Base-by-base conservation (phyloP, 2,113 vertebrate genomes). In the Vulpes ferrilata region DNA sequence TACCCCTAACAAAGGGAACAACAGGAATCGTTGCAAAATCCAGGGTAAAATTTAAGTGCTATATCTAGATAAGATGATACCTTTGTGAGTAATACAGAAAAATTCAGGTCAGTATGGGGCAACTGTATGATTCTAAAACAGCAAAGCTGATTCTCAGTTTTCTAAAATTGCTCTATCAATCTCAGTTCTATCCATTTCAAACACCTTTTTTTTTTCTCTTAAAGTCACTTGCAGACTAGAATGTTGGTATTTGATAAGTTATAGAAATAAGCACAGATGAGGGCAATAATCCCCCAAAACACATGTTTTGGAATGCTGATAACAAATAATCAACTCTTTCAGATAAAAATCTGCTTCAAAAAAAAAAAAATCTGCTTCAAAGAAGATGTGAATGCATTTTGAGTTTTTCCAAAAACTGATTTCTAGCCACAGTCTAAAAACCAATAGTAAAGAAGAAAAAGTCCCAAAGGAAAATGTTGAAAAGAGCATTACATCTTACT, bases 201-300 rank as follows among this genome's bases (percentile, higher is more conserved):
- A 67, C 15, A 23, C 12, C 3, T 60, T 53, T 55, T 74, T 53
- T 55, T 74, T 53, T 13, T 2, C 15, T 48, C 57, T 80, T 74
- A 11, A 94, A 87, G 43, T 91, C 94, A 62, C 53, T 91, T 96
- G 81, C 25, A 90, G 57, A 88, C 38, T 25, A 78, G 35, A 96
- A 69, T 80, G 74, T 51, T 96, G 53, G 22, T 86, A 83, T 95
- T 94, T 93, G 69, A 30, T 90, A 96, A 88, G n/a, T 73, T 80
- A 92, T 20, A 96, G 86, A 93, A 92, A 80, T 92, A 93, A 96
- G 30, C 64, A 88, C 17, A 65, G 32, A 71, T 65, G 48, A 97
- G 64, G 38, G 71, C 81, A 82, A 30, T 85, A 90, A 79, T 90
- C 62, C 43, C 22, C 74, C 74, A 30, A 67, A 95, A 92, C 7